A percentile compares a stretch with the other conserved stretches of the same genome.
These are phyloP conservation scores for Oreochromis grahami DNA, from an alignment of 2,797 vertebrate species.

Conservation along the genomic window DNA sequence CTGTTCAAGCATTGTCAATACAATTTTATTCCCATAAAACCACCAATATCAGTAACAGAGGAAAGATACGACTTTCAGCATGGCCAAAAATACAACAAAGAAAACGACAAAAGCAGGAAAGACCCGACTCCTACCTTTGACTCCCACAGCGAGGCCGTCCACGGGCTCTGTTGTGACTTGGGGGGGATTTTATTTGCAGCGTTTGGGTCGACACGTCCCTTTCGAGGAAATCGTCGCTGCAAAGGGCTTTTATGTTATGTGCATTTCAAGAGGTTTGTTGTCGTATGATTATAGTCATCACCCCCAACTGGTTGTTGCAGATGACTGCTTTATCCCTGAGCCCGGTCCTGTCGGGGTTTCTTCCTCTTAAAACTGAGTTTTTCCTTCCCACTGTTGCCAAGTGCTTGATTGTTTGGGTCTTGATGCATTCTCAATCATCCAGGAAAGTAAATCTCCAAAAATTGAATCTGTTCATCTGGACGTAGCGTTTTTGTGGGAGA, in stretches of 20 bases:
- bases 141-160: background rate
- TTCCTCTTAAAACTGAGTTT: background rate
- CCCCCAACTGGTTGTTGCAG: background rate
- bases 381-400: background rate
- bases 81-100: background rate
- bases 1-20: background rate
- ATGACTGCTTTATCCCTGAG: background rate
- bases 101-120: background rate
- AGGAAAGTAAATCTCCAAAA: too few species aligned
- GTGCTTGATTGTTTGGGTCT: background rate
- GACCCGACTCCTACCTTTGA: background rate
- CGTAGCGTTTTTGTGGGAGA: too few species aligned
- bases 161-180: background rate
- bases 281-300: background rate
- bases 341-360: rapidly evolving
- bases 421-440: too few species aligned
- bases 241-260: background rate
- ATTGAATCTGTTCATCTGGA: too few species aligned
- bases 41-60: background rate
- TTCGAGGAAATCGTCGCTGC: background rate
- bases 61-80: background rate
- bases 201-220: background rate
- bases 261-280: background rate
- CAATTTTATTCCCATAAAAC: background rate
- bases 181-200: background rate